Evolutionary conservation across 2,888 invertebrate species (phyloP).

Genomic region (Subacronicta megacephala): DNA sequence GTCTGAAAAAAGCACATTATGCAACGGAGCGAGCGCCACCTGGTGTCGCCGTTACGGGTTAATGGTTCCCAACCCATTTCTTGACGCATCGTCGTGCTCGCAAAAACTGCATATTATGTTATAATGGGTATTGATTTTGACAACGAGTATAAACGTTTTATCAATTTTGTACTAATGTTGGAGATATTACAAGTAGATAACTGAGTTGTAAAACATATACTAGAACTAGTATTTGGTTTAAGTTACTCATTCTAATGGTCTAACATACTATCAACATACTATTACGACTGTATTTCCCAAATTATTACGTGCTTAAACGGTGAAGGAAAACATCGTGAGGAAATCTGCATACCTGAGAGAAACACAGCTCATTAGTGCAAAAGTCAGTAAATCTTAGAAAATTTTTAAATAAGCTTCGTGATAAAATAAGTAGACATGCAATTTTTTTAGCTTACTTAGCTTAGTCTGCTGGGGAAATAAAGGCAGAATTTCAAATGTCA

Average conservation of each 20-base stretch:
- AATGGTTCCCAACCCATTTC: slow-evolving; percentile 70
- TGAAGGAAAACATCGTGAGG: too few relatives aligned
- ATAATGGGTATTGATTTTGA: slow-evolving; percentile 4
- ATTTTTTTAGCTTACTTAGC: background rate
- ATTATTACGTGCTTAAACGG: too few relatives aligned
- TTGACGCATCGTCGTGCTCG: slow-evolving; percentile 37
- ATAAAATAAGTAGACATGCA: background rate
- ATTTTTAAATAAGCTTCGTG: background rate
- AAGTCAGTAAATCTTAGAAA: background rate
- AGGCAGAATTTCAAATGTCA: background rate
- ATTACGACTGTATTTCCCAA: too few relatives aligned
- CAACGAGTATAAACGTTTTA: background rate
- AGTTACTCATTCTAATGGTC: too few relatives aligned
- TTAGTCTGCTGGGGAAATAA: background rate
- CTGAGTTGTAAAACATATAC: too few relatives aligned
- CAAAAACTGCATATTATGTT: slow-evolving; percentile 45
- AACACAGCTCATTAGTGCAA: background rate
- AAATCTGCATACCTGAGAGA: too few relatives aligned
- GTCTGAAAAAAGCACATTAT: slow-evolving; percentile 83
- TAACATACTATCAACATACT: too few relatives aligned
- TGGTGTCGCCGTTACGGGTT: slow-evolving; percentile 79
- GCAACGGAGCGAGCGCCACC: slow-evolving; percentile 79
- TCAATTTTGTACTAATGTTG: too few relatives aligned
- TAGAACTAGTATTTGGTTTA: too few relatives aligned
- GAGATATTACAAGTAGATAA: too few relatives aligned